Evolutionary conservation across 2,113 vertebrate genomes (phyloP).

Genomic region (Xenopus borealis): DNA sequence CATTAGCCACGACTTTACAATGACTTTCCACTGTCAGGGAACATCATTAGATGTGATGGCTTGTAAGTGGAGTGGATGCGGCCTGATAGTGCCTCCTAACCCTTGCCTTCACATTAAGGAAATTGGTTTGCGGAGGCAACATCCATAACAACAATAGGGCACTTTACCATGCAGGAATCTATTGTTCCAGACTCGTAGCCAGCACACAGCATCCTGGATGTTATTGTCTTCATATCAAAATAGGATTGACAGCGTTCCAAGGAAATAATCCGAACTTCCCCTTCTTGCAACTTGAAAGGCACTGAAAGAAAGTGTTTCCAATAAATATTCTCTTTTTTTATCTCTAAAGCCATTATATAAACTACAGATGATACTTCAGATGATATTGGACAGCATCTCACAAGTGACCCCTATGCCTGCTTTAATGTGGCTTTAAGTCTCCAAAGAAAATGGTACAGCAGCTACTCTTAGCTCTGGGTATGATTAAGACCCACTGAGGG

Average conservation of each 20-base stretch:
- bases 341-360: no score
- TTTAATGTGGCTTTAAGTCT: no score
- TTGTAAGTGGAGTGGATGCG: neutral
- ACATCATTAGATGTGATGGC: neutral
- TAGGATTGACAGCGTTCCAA: slow-evolving; percentile 86
- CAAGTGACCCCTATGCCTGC: no score
- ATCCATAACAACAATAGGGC: neutral
- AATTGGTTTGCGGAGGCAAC: neutral
- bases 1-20: neutral
- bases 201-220: slow-evolving; percentile 88
- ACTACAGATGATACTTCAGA: no score
- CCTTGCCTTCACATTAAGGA: neutral
- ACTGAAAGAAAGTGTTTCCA: slow-evolving; percentile 60
- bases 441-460: no score
- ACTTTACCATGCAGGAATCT: slow-evolving; percentile 75
- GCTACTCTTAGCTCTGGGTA: no score
- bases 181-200: slow-evolving; percentile 88
- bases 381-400: no score
- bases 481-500: no score
- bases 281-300: slow-evolving; percentile 96
- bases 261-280: slow-evolving; percentile 90
- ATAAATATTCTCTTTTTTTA: neutral
- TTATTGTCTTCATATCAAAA: slow-evolving; percentile 95
- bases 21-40: neutral
- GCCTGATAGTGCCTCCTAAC: neutral